Percentiles rank a stretch among this genome's conserved stretches.
phyloP scores from a whole-genome alignment of 2,888 invertebrate species.

The Germaria angustata region DNA sequence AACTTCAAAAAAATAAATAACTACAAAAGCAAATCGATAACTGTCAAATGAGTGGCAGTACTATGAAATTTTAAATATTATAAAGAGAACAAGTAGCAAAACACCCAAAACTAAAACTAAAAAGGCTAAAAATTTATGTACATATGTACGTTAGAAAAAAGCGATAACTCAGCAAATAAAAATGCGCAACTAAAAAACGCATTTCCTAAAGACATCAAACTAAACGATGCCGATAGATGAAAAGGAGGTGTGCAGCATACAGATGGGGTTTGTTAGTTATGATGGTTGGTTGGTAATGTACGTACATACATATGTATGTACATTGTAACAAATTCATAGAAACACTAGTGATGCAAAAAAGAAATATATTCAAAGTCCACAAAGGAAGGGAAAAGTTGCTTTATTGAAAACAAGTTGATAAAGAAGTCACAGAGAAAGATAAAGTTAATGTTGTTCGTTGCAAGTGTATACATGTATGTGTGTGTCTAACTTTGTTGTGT shows the following conservation, averaged over 20 bases:
- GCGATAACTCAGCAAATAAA: slow-evolving; percentile 59
- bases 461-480: background rate
- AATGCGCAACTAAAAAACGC: slow-evolving; percentile 57
- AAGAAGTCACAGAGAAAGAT: background rate
- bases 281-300: background rate
- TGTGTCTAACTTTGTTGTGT: slow-evolving; percentile 9
- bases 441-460: slow-evolving; percentile 6
- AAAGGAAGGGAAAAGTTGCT: background rate
- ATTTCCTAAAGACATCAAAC: slow-evolving; percentile 55
- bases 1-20: background rate
- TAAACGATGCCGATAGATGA: slow-evolving; percentile 15
- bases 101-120: slow-evolving; percentile 10
- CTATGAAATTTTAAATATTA: slow-evolving; percentile 76
- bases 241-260: background rate
- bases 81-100: slow-evolving; percentile 66
- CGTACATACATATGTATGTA: too few species aligned
- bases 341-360: slow-evolving; percentile 5
- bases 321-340: slow-evolving; percentile 1
- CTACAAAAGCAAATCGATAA: slow-evolving; percentile 73
- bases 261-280: slow-evolving; percentile 1
- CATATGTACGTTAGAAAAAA: slow-evolving; percentile 8
- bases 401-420: slow-evolving; percentile 22
- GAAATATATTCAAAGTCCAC: background rate
- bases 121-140: background rate
- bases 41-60: slow-evolving; percentile 73